phyloP scores from a whole-genome alignment of 2,797 vertebrate species.

The Otolemur crassicaudatus region DNA sequence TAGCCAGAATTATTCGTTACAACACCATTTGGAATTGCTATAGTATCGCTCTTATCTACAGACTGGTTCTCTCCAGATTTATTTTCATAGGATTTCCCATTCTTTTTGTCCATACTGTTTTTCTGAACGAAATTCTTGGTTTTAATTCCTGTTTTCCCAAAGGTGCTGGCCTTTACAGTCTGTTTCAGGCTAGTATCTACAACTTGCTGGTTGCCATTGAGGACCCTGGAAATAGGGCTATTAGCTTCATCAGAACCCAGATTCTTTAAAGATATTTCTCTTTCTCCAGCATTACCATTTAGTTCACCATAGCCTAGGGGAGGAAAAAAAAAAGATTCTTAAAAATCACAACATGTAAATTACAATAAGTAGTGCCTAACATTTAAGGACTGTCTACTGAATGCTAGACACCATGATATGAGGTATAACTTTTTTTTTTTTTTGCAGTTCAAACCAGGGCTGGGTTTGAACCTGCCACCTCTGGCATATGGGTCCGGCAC shows the following conservation, averaged over 20 bases:
- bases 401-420: neutral
- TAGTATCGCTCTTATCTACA: conserved; percentile 90
- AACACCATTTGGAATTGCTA: conserved; percentile 94
- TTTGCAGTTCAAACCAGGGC: no score
- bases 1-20: conserved; percentile 90
- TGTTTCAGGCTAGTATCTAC: conserved; percentile 90
- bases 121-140: conserved; percentile 91
- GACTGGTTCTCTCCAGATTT: conserved; percentile 87
- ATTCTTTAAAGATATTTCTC: conserved; percentile 89
- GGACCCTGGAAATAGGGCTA: conserved; percentile 89
- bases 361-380: neutral
- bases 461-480: no score
- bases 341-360: conserved; percentile 53
- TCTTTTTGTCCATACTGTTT: conserved; percentile 95
- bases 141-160: conserved; percentile 92
- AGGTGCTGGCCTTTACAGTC: conserved; percentile 88
- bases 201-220: conserved; percentile 92
- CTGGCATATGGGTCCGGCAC: no score
- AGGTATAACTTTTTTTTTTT: neutral
- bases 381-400: conserved; percentile 26
- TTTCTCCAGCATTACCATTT: conserved; percentile 91
- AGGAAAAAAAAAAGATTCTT: conserved; percentile 78
- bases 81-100: conserved; percentile 92
- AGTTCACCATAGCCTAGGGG: conserved; percentile 93
- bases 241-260: conserved; percentile 89